Evolutionary conservation across 2,113 vertebrate species (phyloP).

Genomic region (Limnothrissa miodon): DNA sequence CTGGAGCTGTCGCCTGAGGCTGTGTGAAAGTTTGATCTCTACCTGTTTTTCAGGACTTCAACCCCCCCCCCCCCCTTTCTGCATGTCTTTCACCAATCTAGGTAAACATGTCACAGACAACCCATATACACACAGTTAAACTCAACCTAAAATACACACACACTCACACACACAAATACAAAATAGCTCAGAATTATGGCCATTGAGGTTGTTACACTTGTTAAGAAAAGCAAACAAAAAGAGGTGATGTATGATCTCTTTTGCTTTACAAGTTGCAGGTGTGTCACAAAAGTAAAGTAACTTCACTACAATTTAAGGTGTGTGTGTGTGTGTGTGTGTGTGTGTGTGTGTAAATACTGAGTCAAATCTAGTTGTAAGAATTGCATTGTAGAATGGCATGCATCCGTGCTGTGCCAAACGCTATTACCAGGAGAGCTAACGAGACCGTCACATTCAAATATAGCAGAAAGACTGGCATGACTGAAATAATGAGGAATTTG

Average conservation of each 20-base stretch:
- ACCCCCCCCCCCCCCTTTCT: background rate
- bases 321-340: background rate
- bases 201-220: background rate
- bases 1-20: background rate
- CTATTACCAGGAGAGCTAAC: background rate
- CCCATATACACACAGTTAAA: background rate
- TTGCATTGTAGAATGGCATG: background rate
- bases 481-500: background rate
- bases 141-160: background rate
- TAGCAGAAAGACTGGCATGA: background rate
- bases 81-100: background rate
- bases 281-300: background rate
- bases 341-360: slow-evolving; percentile 23
- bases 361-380: background rate
- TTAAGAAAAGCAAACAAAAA: background rate
- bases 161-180: background rate
- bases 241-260: background rate
- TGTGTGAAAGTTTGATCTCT: background rate
- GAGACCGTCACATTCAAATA: background rate
- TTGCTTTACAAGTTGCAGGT: slow-evolving; percentile 3
- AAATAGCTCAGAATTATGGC: background rate
- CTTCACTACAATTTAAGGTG: background rate
- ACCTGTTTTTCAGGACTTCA: slow-evolving; percentile 4
- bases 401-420: background rate
- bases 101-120: background rate